Evolutionary conservation across 2,113 vertebrate genomes (phyloP).

Genomic region (Eira barbara): DNA sequence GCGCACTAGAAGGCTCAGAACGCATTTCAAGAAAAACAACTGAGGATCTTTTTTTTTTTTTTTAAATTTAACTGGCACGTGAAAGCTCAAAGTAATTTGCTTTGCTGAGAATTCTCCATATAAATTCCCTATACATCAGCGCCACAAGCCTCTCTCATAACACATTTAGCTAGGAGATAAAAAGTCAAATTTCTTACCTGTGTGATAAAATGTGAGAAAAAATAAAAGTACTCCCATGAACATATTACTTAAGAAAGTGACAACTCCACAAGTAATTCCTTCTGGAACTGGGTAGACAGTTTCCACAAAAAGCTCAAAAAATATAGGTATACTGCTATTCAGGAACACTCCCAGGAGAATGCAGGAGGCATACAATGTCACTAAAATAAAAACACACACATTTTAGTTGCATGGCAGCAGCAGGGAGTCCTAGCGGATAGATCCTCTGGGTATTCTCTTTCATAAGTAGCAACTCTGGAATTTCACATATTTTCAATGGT

Average conservation of each 20-base stretch:
- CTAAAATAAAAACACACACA: conserved; percentile 81
- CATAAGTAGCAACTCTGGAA: not conserved
- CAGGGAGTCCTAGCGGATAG: not conserved
- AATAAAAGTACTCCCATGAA: conserved; percentile 95
- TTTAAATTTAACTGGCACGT: not conserved
- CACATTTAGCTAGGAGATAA: conserved; percentile 31
- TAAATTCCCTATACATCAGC: not conserved
- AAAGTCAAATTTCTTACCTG: conserved; percentile 86
- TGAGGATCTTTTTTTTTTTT: not conserved
- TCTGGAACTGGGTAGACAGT: conserved; percentile 98
- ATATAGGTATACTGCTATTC: conserved; percentile 96
- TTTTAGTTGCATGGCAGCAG: not conserved
- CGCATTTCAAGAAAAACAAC: conserved; percentile 21
- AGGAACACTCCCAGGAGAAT: conserved; percentile 97
- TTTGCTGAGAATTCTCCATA: conserved; percentile 28
- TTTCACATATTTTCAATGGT: not conserved
- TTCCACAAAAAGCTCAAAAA: conserved; percentile 98
- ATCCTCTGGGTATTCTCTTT: not conserved
- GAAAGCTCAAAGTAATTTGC: conserved; percentile 18
- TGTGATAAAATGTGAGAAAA: conserved; percentile 96
- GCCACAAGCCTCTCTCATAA: not conserved
- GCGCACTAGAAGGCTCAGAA: not conserved
- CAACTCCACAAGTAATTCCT: conserved; percentile 97
- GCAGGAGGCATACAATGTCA: conserved; percentile 95
- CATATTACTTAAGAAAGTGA: conserved; percentile 96